Evolutionary conservation across 1,140 invertebrate genomes (phyloP).

Genomic region (Brachionus calyciflorus): DNA sequence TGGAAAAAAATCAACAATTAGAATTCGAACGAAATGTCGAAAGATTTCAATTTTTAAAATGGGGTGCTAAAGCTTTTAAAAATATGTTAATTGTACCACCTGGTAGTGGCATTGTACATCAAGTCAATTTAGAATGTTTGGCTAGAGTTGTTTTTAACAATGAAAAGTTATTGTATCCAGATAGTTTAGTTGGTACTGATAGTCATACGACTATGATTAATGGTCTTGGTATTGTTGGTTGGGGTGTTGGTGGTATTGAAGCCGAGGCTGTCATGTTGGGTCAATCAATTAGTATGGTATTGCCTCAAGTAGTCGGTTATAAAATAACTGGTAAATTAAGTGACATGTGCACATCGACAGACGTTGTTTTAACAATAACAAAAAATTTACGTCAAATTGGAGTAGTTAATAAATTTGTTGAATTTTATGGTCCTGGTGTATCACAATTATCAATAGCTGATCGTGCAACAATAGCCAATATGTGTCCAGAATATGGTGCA

Average conservation of each 20-base stretch:
- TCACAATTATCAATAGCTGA: slow-evolving; percentile 85
- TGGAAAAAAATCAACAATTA: slow-evolving; percentile 86
- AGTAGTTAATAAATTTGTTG: slow-evolving; percentile 96
- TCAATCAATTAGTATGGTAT: slow-evolving; percentile 90
- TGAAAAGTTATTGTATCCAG: slow-evolving; percentile 74
- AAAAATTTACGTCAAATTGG: slow-evolving; percentile 89
- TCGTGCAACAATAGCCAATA: slow-evolving; percentile 74
- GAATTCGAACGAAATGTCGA: slow-evolving; percentile 96
- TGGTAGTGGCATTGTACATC: slow-evolving; percentile 94
- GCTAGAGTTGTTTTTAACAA: slow-evolving; percentile 86
- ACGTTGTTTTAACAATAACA: slow-evolving; percentile 93
- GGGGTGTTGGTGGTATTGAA: slow-evolving; percentile 71
- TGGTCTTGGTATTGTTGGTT: slow-evolving; percentile 72
- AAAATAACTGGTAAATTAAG: slow-evolving; percentile 76
- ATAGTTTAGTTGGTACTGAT: slow-evolving; percentile 96
- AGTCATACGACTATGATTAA: slow-evolving; percentile 99
- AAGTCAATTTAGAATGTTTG: slow-evolving; percentile 93
- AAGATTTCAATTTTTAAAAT: slow-evolving; percentile 91
- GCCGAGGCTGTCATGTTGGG: slow-evolving; percentile 73
- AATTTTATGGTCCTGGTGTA: slow-evolving; percentile 93
- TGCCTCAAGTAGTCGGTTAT: slow-evolving; percentile 93
- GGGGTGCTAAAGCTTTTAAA: slow-evolving; percentile 89
- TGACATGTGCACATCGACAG: slow-evolving; percentile 87
- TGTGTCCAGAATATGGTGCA: slow-evolving; percentile 92
- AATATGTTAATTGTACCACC: slow-evolving; percentile 97